Evolutionary conservation across 2,113 vertebrate species (phyloP).

Genomic region (Sylvilagus bachmani): DNA sequence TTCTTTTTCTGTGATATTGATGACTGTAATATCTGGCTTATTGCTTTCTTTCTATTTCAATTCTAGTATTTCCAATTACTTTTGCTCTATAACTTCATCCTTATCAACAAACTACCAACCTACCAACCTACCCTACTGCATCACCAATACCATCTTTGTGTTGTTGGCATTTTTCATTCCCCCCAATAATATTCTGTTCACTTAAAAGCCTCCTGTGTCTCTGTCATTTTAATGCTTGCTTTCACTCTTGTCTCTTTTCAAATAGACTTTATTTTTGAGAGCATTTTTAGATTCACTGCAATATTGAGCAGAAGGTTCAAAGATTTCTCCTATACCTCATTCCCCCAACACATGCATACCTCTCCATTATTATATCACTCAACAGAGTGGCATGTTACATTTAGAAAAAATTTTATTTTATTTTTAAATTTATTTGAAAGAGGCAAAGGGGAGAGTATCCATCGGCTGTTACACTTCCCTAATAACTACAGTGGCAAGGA

Average conservation of each 20-base stretch:
- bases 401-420: too few species aligned
- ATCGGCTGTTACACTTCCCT: too few species aligned
- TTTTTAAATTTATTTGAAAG: too few species aligned
- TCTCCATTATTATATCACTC: neutral
- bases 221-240: conserved; percentile 25
- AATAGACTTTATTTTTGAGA: neutral
- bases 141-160: neutral
- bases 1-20: neutral
- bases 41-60: conserved; percentile 3
- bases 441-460: too few species aligned
- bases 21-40: neutral
- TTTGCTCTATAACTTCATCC: neutral
- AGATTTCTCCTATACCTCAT: neutral
- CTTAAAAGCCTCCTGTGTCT: neutral
- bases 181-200: neutral
- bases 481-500: too few species aligned
- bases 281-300: neutral
- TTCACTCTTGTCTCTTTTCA: neutral
- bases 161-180: neutral
- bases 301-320: neutral
- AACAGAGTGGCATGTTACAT: neutral
- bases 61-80: conserved; percentile 28
- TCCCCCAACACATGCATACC: neutral
- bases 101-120: neutral
- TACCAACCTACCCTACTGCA: neutral